Percentiles rank a stretch among this genome's conserved stretches.
phyloP scores from a whole-genome alignment of 2,113 vertebrate species.

The Catharus bicknelli region DNA sequence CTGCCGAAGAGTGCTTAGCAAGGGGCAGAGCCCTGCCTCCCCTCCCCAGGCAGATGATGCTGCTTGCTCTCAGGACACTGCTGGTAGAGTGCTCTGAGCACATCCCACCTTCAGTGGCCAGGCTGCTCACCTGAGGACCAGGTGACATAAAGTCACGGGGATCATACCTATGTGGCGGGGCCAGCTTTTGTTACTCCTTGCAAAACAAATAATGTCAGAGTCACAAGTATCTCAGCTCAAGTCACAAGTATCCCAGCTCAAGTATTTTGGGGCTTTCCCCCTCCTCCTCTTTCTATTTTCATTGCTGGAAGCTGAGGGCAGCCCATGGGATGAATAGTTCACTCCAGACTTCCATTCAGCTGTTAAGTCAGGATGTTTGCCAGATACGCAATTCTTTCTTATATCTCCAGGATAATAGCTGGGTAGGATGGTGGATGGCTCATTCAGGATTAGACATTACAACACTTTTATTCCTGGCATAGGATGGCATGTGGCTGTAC shows the following conservation, averaged over 20 bases:
- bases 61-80: neutral
- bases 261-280: neutral
- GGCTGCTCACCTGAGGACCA: neutral
- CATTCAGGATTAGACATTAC: slow-evolving; percentile 20
- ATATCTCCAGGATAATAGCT: neutral
- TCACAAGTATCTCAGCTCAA: neutral
- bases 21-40: neutral
- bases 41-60: neutral
- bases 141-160: neutral
- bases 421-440: neutral
- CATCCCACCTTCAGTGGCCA: neutral
- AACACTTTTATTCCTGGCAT: slow-evolving; percentile 7
- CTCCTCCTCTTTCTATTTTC: neutral
- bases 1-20: rapidly evolving
- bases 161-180: neutral
- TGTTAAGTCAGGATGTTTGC: slow-evolving; percentile 13
- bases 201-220: neutral
- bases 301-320: neutral
- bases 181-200: neutral
- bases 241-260: neutral
- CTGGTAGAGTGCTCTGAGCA: neutral
- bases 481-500: neutral
- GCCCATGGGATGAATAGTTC: slow-evolving; percentile 5
- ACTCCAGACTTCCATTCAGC: slow-evolving; percentile 15
- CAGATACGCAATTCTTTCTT: slow-evolving; percentile 27